phyloP scores from a whole-genome alignment of 2,797 vertebrate species.

The Mareca penelope region DNA sequence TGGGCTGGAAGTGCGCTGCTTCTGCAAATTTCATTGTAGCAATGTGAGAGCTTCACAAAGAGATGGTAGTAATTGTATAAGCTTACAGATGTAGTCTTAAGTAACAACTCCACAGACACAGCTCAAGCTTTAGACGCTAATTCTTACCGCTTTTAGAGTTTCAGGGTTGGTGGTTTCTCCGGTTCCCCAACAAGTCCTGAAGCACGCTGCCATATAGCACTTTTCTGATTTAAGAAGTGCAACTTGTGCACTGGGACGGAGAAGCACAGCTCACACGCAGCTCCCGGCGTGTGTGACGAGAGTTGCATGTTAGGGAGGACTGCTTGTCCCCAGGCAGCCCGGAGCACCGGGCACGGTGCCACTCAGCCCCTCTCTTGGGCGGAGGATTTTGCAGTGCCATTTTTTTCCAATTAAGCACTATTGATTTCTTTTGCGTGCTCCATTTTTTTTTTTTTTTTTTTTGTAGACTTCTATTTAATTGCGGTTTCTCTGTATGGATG shows the following conservation, averaged over 20 bases:
- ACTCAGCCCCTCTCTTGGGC: not conserved
- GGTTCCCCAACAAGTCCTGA: not conserved
- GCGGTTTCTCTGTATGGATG: not conserved
- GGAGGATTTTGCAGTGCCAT: not conserved
- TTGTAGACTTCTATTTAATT: not conserved
- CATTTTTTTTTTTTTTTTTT: too few relatives aligned
- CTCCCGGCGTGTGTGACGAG: not conserved
- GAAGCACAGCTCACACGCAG: not conserved
- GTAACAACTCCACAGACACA: not conserved
- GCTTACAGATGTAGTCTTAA: not conserved
- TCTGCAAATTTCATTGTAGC: not conserved
- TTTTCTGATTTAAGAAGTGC: not conserved
- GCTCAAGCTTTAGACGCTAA: not conserved
- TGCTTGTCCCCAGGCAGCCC: not conserved
- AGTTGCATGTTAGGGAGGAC: not conserved
- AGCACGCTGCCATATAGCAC: accelerated
- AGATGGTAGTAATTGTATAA: accelerated
- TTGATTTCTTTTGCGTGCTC: not conserved
- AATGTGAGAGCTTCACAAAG: not conserved
- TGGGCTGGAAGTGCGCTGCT: not conserved
- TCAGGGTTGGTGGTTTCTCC: not conserved
- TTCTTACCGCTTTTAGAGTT: accelerated
- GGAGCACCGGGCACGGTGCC: not conserved
- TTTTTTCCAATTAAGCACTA: not conserved
- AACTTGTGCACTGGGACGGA: not conserved